Conservation (phyloP, 2,888 invertebrate species). For the Habrosyne pyritoides region DNA sequence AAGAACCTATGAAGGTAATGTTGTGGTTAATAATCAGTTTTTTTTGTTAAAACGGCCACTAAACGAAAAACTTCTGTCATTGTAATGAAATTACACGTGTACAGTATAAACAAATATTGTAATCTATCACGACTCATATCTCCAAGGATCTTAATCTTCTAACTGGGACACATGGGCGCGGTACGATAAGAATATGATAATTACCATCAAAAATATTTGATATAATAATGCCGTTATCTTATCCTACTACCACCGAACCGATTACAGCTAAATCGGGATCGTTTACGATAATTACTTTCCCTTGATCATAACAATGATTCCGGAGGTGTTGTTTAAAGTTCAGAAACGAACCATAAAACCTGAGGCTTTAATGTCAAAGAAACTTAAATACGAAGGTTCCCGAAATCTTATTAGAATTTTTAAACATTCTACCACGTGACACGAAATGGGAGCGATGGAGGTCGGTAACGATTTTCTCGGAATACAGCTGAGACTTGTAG, state of each 20-base stretch:
- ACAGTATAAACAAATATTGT: neutral
- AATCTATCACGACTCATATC: conserved; percentile 19
- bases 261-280: neutral
- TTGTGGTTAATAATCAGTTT: neutral
- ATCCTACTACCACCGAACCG: conserved; percentile 25
- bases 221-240: conserved; percentile 31
- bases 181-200: conserved; percentile 34
- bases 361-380: neutral
- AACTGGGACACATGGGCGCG: conserved; percentile 44
- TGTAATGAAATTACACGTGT: neutral
- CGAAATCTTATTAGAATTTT: conserved; percentile 16
- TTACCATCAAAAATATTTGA: conserved; percentile 23
- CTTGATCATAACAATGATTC: conserved; percentile 3
- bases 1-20: conserved; percentile 28
- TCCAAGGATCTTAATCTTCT: conserved; percentile 24
- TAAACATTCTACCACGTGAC: conserved; percentile 53
- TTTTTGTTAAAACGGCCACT: neutral
- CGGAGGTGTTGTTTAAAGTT: neutral
- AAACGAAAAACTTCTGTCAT: neutral
- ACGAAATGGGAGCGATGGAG: conserved; percentile 51
- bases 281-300: conserved; percentile 2
- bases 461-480: conserved; percentile 77
- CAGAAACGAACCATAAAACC: neutral
- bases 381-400: neutral
- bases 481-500: conserved; percentile 72